These are phyloP conservation scores for Leptopilina clavipes DNA, from an alignment of 1,140 invertebrate genomes.

Conservation along the genomic window DNA sequence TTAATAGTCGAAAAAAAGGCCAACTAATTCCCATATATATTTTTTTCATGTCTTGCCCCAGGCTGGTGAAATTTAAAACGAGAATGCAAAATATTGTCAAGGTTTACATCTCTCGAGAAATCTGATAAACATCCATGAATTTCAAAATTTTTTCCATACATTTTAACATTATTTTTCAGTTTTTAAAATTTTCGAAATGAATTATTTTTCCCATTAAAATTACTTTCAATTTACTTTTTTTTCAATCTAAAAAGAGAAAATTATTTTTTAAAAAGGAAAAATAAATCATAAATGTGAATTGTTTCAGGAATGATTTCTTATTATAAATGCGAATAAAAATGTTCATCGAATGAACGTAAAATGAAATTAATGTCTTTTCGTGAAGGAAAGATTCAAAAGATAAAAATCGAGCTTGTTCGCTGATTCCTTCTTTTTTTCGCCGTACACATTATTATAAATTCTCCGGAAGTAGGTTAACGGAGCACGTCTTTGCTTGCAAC, in stretches of 20 bases:
- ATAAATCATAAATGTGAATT: no score
- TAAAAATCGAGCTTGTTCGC: conserved; percentile 13
- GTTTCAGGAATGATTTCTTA: not conserved
- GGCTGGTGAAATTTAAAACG: conserved; percentile 17
- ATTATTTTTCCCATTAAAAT: no score
- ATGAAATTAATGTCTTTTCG: not conserved
- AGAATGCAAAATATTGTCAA: not conserved
- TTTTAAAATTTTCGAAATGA: no score
- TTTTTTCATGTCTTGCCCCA: not conserved
- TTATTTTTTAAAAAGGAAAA: no score
- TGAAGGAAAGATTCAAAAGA: not conserved
- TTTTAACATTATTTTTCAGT: no score
- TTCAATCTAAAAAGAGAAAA: no score
- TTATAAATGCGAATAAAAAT: conserved; percentile 5
- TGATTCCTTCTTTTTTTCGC: conserved; percentile 26
- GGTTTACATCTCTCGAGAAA: not conserved
- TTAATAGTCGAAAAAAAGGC: conserved; percentile 6
- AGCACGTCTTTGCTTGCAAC: conserved; percentile 51
- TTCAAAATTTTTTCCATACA: no score
- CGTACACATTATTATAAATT: conserved; percentile 36
- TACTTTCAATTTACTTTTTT: no score
- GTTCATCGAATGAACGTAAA: not conserved
- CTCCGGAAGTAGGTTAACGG: conserved; percentile 52
- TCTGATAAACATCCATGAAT: not conserved
- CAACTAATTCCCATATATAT: not conserved